Evolutionary conservation across 1,140 invertebrate genomes (phyloP).

Genomic region (Centruroides vittatus): DNA sequence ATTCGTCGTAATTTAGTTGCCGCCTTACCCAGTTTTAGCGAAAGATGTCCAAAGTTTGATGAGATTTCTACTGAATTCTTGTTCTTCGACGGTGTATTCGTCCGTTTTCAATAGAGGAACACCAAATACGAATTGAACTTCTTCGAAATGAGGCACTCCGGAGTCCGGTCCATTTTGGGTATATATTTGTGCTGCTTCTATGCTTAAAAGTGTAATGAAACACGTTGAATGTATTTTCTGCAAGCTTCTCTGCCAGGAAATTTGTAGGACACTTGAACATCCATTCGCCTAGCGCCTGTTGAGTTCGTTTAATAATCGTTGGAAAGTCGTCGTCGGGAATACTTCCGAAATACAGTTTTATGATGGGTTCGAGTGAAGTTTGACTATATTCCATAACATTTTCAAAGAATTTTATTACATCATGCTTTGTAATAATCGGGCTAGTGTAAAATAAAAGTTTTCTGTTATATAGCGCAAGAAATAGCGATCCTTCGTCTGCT

Average conservation of each 20-base stretch:
- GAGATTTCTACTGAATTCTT: constrained; percentile 12
- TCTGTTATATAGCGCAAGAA: too few relatives aligned
- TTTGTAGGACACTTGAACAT: constrained; percentile 7
- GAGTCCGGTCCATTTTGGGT: constrained; percentile 9
- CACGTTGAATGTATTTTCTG: background rate
- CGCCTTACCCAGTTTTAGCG: constrained; percentile 12
- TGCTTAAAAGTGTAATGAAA: constrained; percentile 15
- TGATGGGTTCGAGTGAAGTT: too few relatives aligned
- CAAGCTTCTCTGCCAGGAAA: constrained; percentile 10
- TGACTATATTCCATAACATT: too few relatives aligned
- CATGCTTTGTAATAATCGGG: too few relatives aligned
- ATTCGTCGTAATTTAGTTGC: too few relatives aligned
- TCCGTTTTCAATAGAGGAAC: constrained; percentile 2
- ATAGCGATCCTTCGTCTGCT: too few relatives aligned
- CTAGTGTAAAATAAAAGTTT: too few relatives aligned
- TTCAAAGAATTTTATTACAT: too few relatives aligned
- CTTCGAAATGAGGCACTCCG: constrained; percentile 12
- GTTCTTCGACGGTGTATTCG: constrained; percentile 9
- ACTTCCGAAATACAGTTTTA: too few relatives aligned
- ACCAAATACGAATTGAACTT: constrained; percentile 16
- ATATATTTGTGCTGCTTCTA: background rate
- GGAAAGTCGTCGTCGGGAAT: too few relatives aligned
- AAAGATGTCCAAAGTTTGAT: constrained; percentile 18
- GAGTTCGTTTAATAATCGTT: too few relatives aligned
- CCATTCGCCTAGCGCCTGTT: constrained; percentile 2